Evolutionary conservation across 2,113 vertebrate species (phyloP), one percentile per base, ranked within the genome.

Genomic region (Bubalus kerabau): DNA sequence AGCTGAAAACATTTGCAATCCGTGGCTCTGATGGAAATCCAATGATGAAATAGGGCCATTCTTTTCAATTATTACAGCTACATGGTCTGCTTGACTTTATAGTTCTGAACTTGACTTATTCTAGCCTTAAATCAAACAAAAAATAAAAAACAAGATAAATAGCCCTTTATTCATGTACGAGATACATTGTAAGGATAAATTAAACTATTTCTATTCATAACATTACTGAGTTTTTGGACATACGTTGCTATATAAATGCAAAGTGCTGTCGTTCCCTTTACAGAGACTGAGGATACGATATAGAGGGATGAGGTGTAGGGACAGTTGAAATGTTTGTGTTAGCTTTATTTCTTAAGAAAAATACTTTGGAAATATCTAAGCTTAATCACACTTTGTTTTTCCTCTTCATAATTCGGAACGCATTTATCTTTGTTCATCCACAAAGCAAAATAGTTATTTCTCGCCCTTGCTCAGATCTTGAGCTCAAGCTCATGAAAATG

Each of bases 371-470:
- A 96, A 85, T 81, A 83, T 24, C 16, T 90, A 94, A 92, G 54
- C 52, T 85, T 95, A 95, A 94, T 86, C 82, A 95, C 24, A 52
- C 19, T 81, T 81, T 16, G 12, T 32, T 90, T 97, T 97, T 74
- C 28, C 24, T 95, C n/a, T 36, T 96, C 32, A 7, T 95, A 87
- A 88, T 97, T 95, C 59, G 30, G 54, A 93, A 90, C 3, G 50
- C 84, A 94, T 97, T 95, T 96, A 56, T 97, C 71, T 96, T 95
- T 96, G 80, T 97, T 98, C 15, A 0, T 26, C 50, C 59, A 96
- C 81, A 95, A 52, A 97, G 50, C 26, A 90, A 90, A 97, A 62
- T 24, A 46, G 21, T 92, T 88, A 40, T 95, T 97, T 94, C 32
- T 80, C 28, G 36, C 16, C 11, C 36, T 57, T 90, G 2, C 28